Base-by-base conservation (phyloP, 30 jellyfish, hydroid and myxozoan species). In the Turritopsis rubra region DNA sequence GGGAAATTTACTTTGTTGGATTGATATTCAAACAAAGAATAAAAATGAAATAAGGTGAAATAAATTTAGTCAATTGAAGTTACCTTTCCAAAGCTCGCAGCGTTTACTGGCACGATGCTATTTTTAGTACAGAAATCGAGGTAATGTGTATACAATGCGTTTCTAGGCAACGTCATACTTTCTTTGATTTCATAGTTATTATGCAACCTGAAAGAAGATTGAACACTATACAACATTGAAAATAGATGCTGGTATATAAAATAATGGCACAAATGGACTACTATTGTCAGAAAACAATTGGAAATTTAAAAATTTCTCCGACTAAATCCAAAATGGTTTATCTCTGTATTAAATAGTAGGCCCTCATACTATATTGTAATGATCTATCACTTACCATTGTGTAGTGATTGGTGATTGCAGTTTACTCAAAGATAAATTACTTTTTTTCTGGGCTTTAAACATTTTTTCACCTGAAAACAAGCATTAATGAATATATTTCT, bases 81-180 rank as follows among this genome's bases (percentile, higher is more conserved):
- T 83, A 92, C 99, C 99, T 93, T 93, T 81, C 99, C 99, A 86
- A 93, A 93, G 77, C 99, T 93, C 28, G 99, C 99, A 1, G 99
- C 99, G 81, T 93, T 93, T 19, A 93, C 96, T 19, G 99, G 96
- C 54, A 85, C 87, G 65, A 93, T 76, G 65, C 79, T 54, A 68
- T 71, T 85, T 71, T 88, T 88, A 68, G 87, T 91, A 75, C 99
- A 93, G 80, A 93, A 93, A 79, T 93, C 99, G 81, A 93, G 77
- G 79, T 93, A 93, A 66, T 93, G 99, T 41, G 85, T 93, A 91
- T 93, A 93, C 78, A 93, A 82, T 0, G 96, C 83, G 54, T 95
- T 93, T 41, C 99, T 85, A 9, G 99, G 99, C 54, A 93, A 81
- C 73, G 96, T 88, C 24, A 93, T 94, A 80, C 99, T 96, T 25